phyloP scores from a whole-genome alignment of 35 echinoderm and acorn worm genomes.

The Lytechinus variegatus region DNA sequence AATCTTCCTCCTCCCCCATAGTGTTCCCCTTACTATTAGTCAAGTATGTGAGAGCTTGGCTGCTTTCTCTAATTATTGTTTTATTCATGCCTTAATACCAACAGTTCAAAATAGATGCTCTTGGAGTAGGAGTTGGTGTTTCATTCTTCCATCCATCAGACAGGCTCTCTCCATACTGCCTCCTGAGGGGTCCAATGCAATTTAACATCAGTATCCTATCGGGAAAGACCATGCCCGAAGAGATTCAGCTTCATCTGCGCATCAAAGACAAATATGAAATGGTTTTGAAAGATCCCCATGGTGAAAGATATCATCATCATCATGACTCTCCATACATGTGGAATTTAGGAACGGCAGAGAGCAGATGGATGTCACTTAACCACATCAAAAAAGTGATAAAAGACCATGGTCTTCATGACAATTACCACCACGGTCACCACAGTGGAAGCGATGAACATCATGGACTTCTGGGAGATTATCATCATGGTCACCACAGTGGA shows the following conservation, averaged over 20 bases:
- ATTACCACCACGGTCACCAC: neutral
- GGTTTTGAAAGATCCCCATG: neutral
- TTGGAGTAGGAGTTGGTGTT: constrained; percentile 17
- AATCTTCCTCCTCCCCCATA: too few relatives aligned
- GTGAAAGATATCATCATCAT: neutral
- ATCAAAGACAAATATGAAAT: constrained; percentile 40
- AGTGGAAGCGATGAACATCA: constrained; percentile 8
- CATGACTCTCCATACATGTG: constrained; percentile 13
- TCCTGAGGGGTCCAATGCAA: constrained; percentile 33
- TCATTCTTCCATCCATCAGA: neutral
- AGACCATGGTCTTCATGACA: neutral
- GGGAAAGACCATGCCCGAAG: constrained; percentile 31
- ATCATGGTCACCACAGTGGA: constrained; percentile 36
- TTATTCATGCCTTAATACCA: neutral
- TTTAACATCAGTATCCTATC: constrained; percentile 48
- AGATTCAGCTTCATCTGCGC: constrained; percentile 34
- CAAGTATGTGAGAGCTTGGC: too few relatives aligned
- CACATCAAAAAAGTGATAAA: neutral
- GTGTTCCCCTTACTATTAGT: too few relatives aligned
- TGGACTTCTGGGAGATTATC: neutral
- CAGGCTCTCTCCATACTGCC: neutral
- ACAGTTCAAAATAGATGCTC: constrained; percentile 16
- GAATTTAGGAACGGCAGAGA: constrained; percentile 30
- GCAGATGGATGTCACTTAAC: constrained; percentile 23
- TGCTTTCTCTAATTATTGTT: too few relatives aligned